phyloP scores from a whole-genome alignment of 2,888 invertebrate species.

The Lochmaea crataegi region DNA sequence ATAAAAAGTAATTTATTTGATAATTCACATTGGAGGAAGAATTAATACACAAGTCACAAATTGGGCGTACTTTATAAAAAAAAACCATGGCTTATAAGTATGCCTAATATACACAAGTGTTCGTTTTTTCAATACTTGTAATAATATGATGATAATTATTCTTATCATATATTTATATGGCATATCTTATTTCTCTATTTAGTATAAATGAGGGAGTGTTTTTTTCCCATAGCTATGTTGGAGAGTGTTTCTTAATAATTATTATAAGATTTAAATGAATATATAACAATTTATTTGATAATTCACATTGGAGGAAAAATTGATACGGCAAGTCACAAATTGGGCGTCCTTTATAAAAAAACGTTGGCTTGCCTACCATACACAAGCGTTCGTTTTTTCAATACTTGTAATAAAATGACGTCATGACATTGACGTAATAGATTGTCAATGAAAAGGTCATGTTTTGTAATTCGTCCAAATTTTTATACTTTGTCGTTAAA shows the following conservation, averaged over 20 bases:
- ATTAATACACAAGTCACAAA: background rate
- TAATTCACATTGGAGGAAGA: too few relatives aligned
- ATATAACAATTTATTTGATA: too few relatives aligned
- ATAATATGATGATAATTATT: background rate
- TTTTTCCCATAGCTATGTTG: too few relatives aligned
- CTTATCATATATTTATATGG: too few relatives aligned
- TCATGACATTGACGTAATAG: conserved; percentile 16
- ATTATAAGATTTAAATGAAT: too few relatives aligned
- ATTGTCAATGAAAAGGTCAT: conserved; percentile 28
- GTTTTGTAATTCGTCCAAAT: conserved; percentile 30
- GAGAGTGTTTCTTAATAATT: too few relatives aligned
- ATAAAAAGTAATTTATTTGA: too few relatives aligned
- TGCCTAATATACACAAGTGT: background rate
- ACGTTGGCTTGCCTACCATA: background rate
- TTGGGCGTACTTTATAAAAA: background rate
- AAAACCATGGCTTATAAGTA: background rate
- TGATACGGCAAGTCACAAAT: background rate
- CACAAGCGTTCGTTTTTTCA: background rate
- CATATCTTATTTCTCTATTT: too few relatives aligned
- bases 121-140: background rate
- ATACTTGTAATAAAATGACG: background rate
- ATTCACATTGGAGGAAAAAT: too few relatives aligned
- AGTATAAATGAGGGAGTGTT: too few relatives aligned
- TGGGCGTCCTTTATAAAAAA: background rate
- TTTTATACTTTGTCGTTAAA: conserved; percentile 15